Evolutionary conservation across 2,113 vertebrate genomes (phyloP).

Genomic region (Mionectes macconnelli): DNA sequence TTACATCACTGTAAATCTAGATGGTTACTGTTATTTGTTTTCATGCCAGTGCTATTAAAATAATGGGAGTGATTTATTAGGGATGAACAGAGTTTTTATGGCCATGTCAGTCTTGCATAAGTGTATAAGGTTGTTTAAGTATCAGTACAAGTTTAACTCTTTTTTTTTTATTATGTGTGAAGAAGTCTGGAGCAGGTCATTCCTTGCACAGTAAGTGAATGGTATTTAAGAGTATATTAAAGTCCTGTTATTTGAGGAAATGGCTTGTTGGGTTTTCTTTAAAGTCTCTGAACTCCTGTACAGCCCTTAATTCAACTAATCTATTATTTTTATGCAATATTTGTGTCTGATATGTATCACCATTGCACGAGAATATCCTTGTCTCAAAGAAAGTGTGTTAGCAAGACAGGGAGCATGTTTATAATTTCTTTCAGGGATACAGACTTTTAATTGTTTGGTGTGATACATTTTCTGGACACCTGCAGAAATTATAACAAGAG

Average conservation of each 20-base stretch:
- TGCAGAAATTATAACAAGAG: neutral
- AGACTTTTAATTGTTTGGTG: neutral
- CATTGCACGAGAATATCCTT: neutral
- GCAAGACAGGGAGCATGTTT: neutral
- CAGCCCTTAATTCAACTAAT: neutral
- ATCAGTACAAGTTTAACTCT: neutral
- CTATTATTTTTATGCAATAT: neutral
- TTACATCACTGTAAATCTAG: neutral
- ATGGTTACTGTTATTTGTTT: neutral
- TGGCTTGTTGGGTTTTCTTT: neutral
- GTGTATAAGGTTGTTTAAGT: neutral
- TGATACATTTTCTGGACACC: neutral
- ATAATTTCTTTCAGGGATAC: neutral
- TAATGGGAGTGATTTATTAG: neutral
- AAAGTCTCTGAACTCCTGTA: neutral
- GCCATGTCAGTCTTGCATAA: neutral
- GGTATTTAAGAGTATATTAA: neutral
- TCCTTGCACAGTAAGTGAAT: neutral
- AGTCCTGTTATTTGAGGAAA: neutral
- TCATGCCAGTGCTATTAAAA: neutral
- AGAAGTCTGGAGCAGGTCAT: neutral
- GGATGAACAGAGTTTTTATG: neutral
- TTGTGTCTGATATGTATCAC: neutral
- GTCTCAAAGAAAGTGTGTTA: neutral
- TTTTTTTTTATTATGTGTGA: neutral